Evolutionary conservation across 2,797 vertebrate species (phyloP).

Genomic region (Spea hammondii): DNA sequence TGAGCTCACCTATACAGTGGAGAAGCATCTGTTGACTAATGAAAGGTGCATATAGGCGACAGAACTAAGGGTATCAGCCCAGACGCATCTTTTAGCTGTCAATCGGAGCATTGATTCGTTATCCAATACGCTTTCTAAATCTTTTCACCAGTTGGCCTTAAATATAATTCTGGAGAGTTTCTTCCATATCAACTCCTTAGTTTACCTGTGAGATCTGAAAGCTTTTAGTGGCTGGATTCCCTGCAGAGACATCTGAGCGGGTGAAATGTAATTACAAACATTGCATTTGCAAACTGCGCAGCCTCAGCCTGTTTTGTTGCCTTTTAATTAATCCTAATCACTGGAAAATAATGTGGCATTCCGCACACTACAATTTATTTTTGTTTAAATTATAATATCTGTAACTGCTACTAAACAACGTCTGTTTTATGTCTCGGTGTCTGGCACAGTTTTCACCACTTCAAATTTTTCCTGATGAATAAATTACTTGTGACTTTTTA

Average conservation of each 20-base stretch:
- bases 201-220: not conserved
- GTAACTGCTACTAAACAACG: not conserved
- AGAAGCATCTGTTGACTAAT: too few species aligned
- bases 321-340: constrained; percentile 10
- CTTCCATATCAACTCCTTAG: not conserved
- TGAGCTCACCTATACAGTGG: too few species aligned
- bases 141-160: too few species aligned
- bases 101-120: too few species aligned
- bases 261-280: not conserved
- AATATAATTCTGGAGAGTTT: too few species aligned
- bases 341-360: not conserved
- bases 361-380: not conserved
- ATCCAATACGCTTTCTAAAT: too few species aligned
- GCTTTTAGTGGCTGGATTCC: not conserved
- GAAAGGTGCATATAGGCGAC: too few species aligned
- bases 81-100: too few species aligned
- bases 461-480: not conserved
- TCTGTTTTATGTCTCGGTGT: not conserved
- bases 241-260: not conserved
- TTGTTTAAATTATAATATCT: constrained; percentile 4
- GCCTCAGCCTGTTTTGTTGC: not conserved
- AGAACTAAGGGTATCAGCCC: too few species aligned
- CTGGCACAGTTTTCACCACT: not conserved
- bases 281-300: not conserved
- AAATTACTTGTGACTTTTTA: not conserved